Conservation (phyloP, 2,888 invertebrate species). For the Lepidocyrtoides sp. region DNA sequence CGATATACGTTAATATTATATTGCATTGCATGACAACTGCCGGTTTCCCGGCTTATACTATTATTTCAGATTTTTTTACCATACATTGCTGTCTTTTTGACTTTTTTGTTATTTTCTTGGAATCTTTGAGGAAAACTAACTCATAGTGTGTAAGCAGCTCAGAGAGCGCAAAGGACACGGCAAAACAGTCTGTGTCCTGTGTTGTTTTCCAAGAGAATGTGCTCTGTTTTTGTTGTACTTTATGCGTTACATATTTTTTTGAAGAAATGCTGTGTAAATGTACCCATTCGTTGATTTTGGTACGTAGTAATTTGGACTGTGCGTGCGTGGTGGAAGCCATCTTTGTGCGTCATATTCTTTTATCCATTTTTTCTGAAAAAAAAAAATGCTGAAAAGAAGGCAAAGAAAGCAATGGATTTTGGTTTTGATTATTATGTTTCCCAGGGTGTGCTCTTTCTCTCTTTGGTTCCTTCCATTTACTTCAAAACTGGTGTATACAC, state of each 20-base stretch:
- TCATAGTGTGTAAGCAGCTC: not conserved
- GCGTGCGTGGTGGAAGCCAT: not conserved
- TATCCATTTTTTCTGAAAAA: conserved; percentile 9
- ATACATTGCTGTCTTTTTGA: conserved; percentile 20
- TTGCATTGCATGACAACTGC: conserved; percentile 67
- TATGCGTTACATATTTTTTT: conserved; percentile 62
- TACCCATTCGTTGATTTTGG: not conserved
- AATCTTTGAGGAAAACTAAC: not conserved
- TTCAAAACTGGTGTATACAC: conserved; percentile 2
- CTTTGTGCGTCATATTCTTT: not conserved
- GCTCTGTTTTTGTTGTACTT: conserved; percentile 8
- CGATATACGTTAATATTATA: conserved; percentile 1
- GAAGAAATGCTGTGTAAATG: not conserved
- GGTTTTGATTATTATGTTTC: conserved; percentile 72
- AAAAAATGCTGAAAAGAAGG: too few species aligned
- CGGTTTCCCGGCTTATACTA: conserved; percentile 73
- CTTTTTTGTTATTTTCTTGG: conserved; percentile 51
- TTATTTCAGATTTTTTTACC: conserved; percentile 39
- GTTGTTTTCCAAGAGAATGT: not conserved
- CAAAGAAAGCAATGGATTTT: conserved; percentile 50
- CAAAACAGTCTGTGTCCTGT: conserved; percentile 32
- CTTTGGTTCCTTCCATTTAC: not conserved
- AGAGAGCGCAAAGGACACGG: conserved; percentile 6
- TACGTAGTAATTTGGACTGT: not conserved
- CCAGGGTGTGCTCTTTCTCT: conserved; percentile 52